phyloP scores from a whole-genome alignment of 2,888 invertebrate species.

The Nymphalis polychloros region DNA sequence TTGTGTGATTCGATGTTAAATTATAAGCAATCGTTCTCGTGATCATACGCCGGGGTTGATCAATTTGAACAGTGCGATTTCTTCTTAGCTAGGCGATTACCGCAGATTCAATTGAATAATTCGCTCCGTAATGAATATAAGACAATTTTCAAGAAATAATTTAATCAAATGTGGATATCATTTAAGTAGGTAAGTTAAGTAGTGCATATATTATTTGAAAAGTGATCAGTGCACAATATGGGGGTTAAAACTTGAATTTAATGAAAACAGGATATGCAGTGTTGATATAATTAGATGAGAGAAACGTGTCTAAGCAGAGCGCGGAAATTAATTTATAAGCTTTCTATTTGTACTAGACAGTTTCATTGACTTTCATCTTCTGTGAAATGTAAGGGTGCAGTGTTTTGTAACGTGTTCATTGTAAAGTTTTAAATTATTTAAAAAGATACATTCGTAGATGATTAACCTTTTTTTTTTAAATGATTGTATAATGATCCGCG shows the following conservation, averaged over 20 bases:
- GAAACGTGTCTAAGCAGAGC: constrained; percentile 4
- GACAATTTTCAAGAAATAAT: constrained; percentile 25
- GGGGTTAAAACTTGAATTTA: constrained; percentile 1
- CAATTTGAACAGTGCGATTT: constrained; percentile 38
- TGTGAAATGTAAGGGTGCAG: constrained; percentile 64
- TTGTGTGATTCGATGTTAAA: constrained; percentile 72
- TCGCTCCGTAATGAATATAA: constrained; percentile 25
- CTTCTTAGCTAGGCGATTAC: constrained; percentile 27
- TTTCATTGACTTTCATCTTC: constrained; percentile 14
- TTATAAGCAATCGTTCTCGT: constrained; percentile 47
- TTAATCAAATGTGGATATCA: constrained; percentile 46
- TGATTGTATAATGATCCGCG: constrained; percentile 8
- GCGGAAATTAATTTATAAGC: constrained; percentile 16
- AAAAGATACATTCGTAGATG: constrained; percentile 57
- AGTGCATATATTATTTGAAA: constrained; percentile 37
- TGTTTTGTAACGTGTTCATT: constrained; percentile 67
- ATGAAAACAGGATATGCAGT: constrained; percentile 11
- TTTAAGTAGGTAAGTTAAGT: constrained; percentile 57
- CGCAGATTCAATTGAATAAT: constrained; percentile 18
- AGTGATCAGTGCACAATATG: constrained; percentile 27
- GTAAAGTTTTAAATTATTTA: constrained; percentile 61
- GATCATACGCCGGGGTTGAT: constrained; percentile 25
- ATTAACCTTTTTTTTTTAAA: constrained; percentile 4
- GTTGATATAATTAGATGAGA: constrained; percentile 1
- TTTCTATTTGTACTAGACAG: constrained; percentile 21